Evolutionary conservation across 1,140 invertebrate genomes (phyloP), one percentile per base, ranked within the genome.

Genomic region (Ctenoplectra terminalis): DNA sequence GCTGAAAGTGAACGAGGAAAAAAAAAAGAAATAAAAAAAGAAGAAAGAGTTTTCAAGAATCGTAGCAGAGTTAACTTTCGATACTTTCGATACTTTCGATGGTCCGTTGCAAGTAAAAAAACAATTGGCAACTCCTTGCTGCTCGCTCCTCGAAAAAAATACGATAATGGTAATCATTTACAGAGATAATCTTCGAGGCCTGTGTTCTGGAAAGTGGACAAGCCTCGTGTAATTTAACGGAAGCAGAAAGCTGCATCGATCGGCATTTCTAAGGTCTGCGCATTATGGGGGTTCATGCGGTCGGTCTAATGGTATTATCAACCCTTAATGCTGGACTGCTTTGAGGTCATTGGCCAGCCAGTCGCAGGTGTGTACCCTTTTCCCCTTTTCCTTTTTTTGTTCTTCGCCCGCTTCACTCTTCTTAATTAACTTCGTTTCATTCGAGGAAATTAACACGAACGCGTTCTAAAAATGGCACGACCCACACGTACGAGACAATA

Each of bases 251-350:
- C 79, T 63, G 64, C 74, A 88, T 88, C 87, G 72, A 86, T 75
- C 74, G 56, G 69, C 77, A 86, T 82, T 83, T 79, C 84, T 86
- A 82, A 46, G 79, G 76, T 82, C 66, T 79, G 78, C 52, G 63
- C 63, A 69, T 84, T 83, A 79, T 84, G 83, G 86, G 72, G 61
- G 73, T 74, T 76, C 23, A 43, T 85, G 80, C 61, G 87, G 80
- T 70, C 23, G 61, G 58, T 52, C 63, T 82, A 74, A 83, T 84
- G 83, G 81, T 64, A 89, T 89, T 89, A 89, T 87, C 87, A 82
- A 81, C 87, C 71, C 75, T 61, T 82, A 81, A 85, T 67, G 48
- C 58, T 50, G 66, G 61, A 50, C 61, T 48, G 37, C 46, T 37
- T 60, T 52, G 48, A 67, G 87, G 88, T 90, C 89, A 52, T 64